Evolutionary conservation across 2,113 vertebrate species (phyloP), one percentile per base, ranked within the genome.

Genomic region (Turdus rufiventris): DNA sequence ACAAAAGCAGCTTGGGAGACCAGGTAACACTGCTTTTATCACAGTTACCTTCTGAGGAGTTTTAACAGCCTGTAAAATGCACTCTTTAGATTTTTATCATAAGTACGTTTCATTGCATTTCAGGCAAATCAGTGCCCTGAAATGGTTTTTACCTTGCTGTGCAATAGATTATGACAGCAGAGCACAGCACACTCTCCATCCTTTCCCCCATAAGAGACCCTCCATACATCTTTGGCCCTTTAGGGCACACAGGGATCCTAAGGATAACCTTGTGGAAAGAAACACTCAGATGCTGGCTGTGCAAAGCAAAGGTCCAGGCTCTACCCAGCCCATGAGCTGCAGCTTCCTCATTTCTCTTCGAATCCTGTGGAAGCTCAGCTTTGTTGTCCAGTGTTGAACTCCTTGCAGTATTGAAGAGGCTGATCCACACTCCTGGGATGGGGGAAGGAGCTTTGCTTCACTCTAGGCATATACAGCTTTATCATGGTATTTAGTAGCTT

Each of bases 321-420:
- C 45, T 56, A 1, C 24, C 34, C 36, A 42, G 60, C 26, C 65
- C 14, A 10, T 43, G 45, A 77, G 28, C 42, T 70, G 63, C 42
- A 66, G 36, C 45, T 74, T 70, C 66, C 43, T 58, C 75, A 9
- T 18, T 43, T 12, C 43, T 34, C 42, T 62, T 61, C 65, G 47
- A 42, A 75, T 43, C 48, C 28, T 48, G 26, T 70, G 82, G 53
- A 53, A 88, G 18, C 21, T 43, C n/a, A 7, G 40, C 33, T 65
- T 0, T 1, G 0, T 72, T 34, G 14, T 42, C 16, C 9, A 10
- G 6, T 13, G 24, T 3, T 38, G 42, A 66, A 12, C 0, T 3
- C 38, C 29, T 66, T 57, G 28, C 33, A 33, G 14, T 7, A 2
- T 34, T 70, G 34, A 70, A 53, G 42, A 70, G 56, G 56, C 50